phyloP scores from a whole-genome alignment of 2,888 invertebrate genomes.

The Sericinus montela region DNA sequence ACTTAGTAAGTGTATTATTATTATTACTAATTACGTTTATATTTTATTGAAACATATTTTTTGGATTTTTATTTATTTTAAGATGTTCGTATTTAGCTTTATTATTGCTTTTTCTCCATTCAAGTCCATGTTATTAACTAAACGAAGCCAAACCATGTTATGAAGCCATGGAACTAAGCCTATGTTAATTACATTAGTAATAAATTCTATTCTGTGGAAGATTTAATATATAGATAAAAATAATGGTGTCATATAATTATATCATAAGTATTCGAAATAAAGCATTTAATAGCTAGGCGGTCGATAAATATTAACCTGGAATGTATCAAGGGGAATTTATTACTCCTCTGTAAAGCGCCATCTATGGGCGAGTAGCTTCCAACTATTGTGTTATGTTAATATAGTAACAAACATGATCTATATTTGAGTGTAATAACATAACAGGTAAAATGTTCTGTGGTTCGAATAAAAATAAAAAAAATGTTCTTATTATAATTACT shows the following conservation, averaged over 20 bases:
- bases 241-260: background rate
- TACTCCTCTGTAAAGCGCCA: constrained; percentile 8
- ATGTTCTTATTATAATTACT: too few species aligned
- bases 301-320: too few species aligned
- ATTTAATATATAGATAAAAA: constrained; percentile 1
- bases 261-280: background rate
- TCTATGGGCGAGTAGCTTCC: constrained; percentile 14
- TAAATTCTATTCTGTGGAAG: constrained; percentile 7
- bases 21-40: too few species aligned
- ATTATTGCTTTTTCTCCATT: constrained; percentile 14
- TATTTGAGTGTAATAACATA: too few species aligned
- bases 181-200: constrained; percentile 13
- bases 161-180: constrained; percentile 15
- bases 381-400: too few species aligned
- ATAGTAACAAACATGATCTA: too few species aligned
- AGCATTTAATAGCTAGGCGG: background rate
- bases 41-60: background rate
- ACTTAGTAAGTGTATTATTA: too few species aligned
- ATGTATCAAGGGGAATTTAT: too few species aligned
- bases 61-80: too few species aligned
- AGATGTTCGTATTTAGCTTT: background rate
- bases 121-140: constrained; percentile 5
- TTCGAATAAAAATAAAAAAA: too few species aligned
- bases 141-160: constrained; percentile 12
- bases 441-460: too few species aligned